A percentile compares a stretch with the other conserved stretches of the same genome.
Conservation (phyloP, 2,888 invertebrate genomes). For the Synergus itoensis region DNA sequence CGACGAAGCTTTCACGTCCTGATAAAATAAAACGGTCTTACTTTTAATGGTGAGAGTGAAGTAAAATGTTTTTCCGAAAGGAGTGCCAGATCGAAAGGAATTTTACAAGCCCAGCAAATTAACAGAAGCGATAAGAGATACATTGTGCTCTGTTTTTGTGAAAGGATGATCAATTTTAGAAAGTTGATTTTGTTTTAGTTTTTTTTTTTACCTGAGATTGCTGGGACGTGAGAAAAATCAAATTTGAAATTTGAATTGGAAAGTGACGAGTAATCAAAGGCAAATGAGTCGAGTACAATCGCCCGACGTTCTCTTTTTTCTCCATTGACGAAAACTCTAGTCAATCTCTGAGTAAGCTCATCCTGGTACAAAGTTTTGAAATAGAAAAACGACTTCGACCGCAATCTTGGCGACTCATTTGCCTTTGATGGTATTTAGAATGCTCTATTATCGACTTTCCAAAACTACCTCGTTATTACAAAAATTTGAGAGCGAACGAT, state of each 20-base stretch:
- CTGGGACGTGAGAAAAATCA: slow-evolving; percentile 25
- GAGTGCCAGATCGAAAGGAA: slow-evolving; percentile 38
- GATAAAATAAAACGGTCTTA: slow-evolving; percentile 6
- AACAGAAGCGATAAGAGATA: neutral
- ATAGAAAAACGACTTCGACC: slow-evolving; percentile 10
- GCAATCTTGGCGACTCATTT: neutral
- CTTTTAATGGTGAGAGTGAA: neutral
- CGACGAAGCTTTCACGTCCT: neutral
- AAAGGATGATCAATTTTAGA: slow-evolving; percentile 5
- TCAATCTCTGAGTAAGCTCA: slow-evolving; percentile 36
- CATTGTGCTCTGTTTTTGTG: slow-evolving; percentile 29
- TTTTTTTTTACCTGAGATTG: slow-evolving; percentile 14
- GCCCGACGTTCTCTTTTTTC: slow-evolving; percentile 37
- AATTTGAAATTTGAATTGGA: neutral
- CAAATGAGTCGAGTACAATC: slow-evolving; percentile 14
- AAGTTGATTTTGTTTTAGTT: neutral
- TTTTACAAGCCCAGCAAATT: slow-evolving; percentile 6
- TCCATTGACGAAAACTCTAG: slow-evolving; percentile 28
- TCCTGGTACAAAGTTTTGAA: slow-evolving; percentile 29
- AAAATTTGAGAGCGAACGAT: slow-evolving; percentile 3
- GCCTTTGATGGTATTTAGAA: slow-evolving; percentile 8
- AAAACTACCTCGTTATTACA: neutral
- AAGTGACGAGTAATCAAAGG: neutral
- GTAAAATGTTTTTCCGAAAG: slow-evolving; percentile 17
- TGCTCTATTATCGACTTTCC: neutral